Conservation (phyloP, 2,888 invertebrate species). For the Campoplex nolae region DNA sequence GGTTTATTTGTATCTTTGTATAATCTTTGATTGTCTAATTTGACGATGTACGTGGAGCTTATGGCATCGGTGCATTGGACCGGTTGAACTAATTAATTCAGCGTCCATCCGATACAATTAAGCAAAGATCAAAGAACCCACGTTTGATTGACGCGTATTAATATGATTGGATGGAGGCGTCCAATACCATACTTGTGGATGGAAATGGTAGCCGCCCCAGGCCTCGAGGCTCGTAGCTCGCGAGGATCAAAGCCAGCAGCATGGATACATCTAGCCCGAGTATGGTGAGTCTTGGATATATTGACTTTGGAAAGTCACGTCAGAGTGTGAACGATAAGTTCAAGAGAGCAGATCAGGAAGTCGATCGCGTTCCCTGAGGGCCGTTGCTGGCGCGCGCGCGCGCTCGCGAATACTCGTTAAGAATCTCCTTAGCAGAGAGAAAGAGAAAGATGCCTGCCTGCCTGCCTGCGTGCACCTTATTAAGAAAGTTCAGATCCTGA, state of each 20-base stretch:
- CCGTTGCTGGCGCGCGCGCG: neutral
- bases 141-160: neutral
- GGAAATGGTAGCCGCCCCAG: neutral
- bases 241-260: neutral
- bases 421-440: conserved; percentile 1
- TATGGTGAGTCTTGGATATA: neutral
- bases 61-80: neutral
- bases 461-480: conserved; percentile 13
- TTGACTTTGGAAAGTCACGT: neutral
- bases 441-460: neutral
- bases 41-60: too few relatives aligned
- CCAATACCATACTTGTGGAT: neutral
- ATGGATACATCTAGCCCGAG: neutral
- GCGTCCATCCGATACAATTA: neutral
- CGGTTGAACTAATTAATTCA: neutral
- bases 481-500: neutral
- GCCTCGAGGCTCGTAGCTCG: neutral
- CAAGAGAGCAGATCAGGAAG: conserved; percentile 9
- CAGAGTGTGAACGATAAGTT: neutral
- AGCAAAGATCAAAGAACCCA: neutral
- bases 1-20: too few relatives aligned
- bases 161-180: neutral
- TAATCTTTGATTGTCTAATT: too few relatives aligned
- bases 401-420: conserved; percentile 6
- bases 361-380: neutral